Percentiles rank a stretch among this genome's conserved stretches.
These are phyloP conservation scores for Agriopis aurantiaria DNA, from an alignment of 2,888 invertebrate species.

Conservation along the genomic window DNA sequence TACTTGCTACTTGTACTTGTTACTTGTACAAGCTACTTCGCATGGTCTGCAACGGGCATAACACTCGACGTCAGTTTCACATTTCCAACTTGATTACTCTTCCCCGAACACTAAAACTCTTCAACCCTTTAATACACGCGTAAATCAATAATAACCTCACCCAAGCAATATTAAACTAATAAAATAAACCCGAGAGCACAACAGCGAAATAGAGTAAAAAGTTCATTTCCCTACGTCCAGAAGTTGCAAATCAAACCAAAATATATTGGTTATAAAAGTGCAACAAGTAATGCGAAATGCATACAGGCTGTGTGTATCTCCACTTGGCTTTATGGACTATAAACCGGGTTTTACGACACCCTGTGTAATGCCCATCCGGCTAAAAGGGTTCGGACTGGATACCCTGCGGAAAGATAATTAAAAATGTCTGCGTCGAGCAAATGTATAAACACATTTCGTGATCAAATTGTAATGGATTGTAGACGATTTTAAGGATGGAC, in stretches of 20 bases:
- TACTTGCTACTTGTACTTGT: no score
- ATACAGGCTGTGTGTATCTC: slow-evolving; percentile 74
- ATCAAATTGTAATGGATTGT: slow-evolving; percentile 28
- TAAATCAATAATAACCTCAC: slow-evolving; percentile 43
- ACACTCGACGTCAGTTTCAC: not conserved
- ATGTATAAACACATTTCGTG: slow-evolving; percentile 37
- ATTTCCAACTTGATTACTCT: slow-evolving; percentile 17
- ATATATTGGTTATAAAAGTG: slow-evolving; percentile 85
- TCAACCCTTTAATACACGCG: slow-evolving; percentile 14
- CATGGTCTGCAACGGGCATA: not conserved
- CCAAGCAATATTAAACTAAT: slow-evolving; percentile 25
- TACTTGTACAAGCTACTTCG: no score
- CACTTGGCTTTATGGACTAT: slow-evolving; percentile 83
- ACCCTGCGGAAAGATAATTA: slow-evolving; percentile 67
- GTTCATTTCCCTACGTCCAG: slow-evolving; percentile 68
- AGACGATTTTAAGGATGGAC: slow-evolving; percentile 6
- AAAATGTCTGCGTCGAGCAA: slow-evolving; percentile 65
- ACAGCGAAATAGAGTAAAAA: slow-evolving; percentile 59
- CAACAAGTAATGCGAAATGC: slow-evolving; percentile 83
- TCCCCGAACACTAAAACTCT: slow-evolving; percentile 36
- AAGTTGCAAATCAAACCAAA: slow-evolving; percentile 84
- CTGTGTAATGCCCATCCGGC: slow-evolving; percentile 83
- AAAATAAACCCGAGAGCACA: slow-evolving; percentile 35
- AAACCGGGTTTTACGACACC: slow-evolving; percentile 78
- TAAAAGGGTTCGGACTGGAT: slow-evolving; percentile 79